Percentiles rank a stretch among this genome's conserved stretches.
Evolutionary conservation across 2,113 vertebrate genomes (phyloP).

Genomic region (Toxotes chatareus): DNA sequence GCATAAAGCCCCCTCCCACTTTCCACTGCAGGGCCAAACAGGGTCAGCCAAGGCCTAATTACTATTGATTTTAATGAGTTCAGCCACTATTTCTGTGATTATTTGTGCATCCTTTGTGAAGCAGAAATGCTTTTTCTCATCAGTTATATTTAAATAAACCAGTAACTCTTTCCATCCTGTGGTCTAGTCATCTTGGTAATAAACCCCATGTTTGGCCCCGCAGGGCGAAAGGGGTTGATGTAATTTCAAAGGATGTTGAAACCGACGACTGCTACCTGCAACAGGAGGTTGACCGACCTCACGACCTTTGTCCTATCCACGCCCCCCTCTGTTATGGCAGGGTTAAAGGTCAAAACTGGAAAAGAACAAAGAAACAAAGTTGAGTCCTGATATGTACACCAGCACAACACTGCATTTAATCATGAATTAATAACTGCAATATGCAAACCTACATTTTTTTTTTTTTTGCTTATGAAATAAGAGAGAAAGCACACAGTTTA

Average conservation of each 20-base stretch:
- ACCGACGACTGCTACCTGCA: conserved; percentile 45
- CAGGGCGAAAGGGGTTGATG: conserved; percentile 16
- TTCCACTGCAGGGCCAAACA: conserved; percentile 53
- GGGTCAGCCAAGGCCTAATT: conserved; percentile 33
- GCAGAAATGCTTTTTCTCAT: conserved; percentile 18
- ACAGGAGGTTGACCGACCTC: conserved; percentile 54
- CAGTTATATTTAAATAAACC: conserved; percentile 50
- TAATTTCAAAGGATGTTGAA: conserved; percentile 15
- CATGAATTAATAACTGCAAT: conserved; percentile 24
- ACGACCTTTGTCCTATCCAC: conserved; percentile 21
- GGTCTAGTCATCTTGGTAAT: conserved; percentile 27
- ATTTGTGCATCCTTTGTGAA: conserved; percentile 51
- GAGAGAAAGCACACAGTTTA: background rate
- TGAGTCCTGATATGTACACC: conserved; percentile 40
- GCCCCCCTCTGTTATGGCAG: background rate
- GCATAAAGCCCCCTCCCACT: conserved; percentile 38
- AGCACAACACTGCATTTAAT: conserved; percentile 42
- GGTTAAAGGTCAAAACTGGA: conserved; percentile 38
- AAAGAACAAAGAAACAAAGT: conserved; percentile 13
- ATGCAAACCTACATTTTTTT: conserved; percentile 28
- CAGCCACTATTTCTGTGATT: conserved; percentile 55
- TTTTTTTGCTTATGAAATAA: conserved; percentile 23
- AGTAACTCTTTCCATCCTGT: conserved; percentile 18
- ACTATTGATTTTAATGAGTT: conserved; percentile 51
- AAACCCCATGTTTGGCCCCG: conserved; percentile 29